Evolutionary conservation across 2,113 vertebrate species (phyloP), one percentile per base, ranked within the genome.

Genomic region (Phycodurus eques): DNA sequence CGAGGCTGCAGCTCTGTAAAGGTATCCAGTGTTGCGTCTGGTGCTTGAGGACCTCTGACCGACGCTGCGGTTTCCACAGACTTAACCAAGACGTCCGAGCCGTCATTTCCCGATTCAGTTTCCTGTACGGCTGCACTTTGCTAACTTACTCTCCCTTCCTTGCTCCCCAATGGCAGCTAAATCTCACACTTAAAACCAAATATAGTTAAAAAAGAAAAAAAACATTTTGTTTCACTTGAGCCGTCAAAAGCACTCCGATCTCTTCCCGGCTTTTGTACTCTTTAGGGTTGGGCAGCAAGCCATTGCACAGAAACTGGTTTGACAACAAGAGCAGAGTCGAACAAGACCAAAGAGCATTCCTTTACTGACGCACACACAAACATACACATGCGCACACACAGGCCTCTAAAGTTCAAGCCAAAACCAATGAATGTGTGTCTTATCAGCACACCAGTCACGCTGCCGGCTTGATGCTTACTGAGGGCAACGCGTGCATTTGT

Each of bases 1-100:
- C 79, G 70, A 8, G 68, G 74, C 86, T 90, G 79, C 77, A 81
- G 0, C 87, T 86, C 80, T 89, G 87, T 44, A 93, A 80, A 56
- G 90, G 91, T 73, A 93, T 90, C 92, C 91, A 93, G 79, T 75
- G 88, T 79, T 89, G 88, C 39, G 73, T 83, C 60, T 84, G 76
- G 54, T 72, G 74, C 61, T 78, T 87, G 31, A 85, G 78, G 49
- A 71, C 72, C 71, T 86, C 82, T 33, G 85, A 70, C 11, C 47
- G 74, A 79, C 78, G 82, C 35, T 83, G 77, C 2, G 73, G 71
- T 60, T 89, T 91, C 89, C 76, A 75, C 19, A 81, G 77, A 76
- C 7, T 80, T 53, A 22, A 73, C 80, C 77, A 74, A 4, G 84
- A 85, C 33, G 81, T 80, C 67, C 71, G 67, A 53, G 80, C 17